phyloP scores from a whole-genome alignment of 2,888 invertebrate genomes.

The Anticlea derivata region DNA sequence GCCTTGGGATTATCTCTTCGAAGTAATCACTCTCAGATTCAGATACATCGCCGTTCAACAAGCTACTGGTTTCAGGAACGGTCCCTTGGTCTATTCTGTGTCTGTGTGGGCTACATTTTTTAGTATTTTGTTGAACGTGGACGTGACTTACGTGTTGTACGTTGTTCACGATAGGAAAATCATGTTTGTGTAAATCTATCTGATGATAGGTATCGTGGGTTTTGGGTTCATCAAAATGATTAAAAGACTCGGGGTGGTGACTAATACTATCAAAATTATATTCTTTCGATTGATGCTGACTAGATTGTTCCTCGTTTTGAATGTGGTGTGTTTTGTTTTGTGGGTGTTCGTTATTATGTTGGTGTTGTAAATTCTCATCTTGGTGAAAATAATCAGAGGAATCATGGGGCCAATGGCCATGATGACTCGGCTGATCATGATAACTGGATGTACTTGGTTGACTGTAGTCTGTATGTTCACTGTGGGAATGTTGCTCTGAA shows the following conservation, averaged over 20 bases:
- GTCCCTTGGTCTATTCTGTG: slow-evolving; percentile 40
- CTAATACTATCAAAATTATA: slow-evolving; percentile 34
- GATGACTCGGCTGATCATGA: slow-evolving; percentile 34
- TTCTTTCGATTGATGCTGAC: slow-evolving; percentile 29
- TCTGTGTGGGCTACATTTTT: slow-evolving; percentile 39
- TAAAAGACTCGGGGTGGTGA: slow-evolving; percentile 30
- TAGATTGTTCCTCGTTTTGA: slow-evolving; percentile 32
- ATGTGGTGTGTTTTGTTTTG: slow-evolving; percentile 17
- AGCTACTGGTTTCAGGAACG: slow-evolving; percentile 26
- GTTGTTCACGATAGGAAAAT: slow-evolving; percentile 33
- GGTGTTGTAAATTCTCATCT: slow-evolving; percentile 23
- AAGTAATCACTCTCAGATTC: slow-evolving; percentile 57
- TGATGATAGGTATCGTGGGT: slow-evolving; percentile 30
- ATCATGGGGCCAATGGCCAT: slow-evolving; percentile 34
- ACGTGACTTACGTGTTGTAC: slow-evolving; percentile 51
- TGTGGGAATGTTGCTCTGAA: slow-evolving; percentile 32
- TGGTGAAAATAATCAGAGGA: slow-evolving; percentile 34
- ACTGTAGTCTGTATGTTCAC: slow-evolving; percentile 17
- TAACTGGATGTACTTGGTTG: slow-evolving; percentile 29
- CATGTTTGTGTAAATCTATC: slow-evolving; percentile 28
- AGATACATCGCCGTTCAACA: slow-evolving; percentile 57
- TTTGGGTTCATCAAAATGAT: slow-evolving; percentile 26
- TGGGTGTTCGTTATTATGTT: slow-evolving; percentile 31
- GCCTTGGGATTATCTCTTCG: slow-evolving; percentile 70
- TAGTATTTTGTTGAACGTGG: slow-evolving; percentile 51